Conservation (phyloP, 2,797 vertebrate genomes). For the Sebastes steindachneri region DNA sequence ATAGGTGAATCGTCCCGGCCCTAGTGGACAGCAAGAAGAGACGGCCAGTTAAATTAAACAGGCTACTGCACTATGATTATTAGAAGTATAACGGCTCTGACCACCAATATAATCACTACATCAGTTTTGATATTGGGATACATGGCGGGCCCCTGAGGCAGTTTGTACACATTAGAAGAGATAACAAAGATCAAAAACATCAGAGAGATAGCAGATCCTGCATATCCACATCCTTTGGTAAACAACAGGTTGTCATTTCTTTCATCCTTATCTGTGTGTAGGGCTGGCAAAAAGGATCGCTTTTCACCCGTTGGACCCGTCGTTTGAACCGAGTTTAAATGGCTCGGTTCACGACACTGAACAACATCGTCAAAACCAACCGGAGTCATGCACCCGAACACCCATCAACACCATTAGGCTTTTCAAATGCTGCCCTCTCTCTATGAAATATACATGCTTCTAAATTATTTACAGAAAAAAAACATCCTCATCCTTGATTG, state of each 20-base stretch:
- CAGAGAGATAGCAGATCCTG: slow-evolving; percentile 19
- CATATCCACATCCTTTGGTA: not conserved
- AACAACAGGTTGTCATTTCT: slow-evolving; percentile 47
- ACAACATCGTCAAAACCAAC: not conserved
- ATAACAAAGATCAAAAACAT: slow-evolving; percentile 29
- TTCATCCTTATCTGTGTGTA: slow-evolving; percentile 39
- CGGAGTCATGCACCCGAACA: not conserved
- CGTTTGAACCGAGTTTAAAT: slow-evolving; percentile 25
- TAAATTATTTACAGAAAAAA: slow-evolving; percentile 68
- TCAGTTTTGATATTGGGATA: slow-evolving; percentile 11
- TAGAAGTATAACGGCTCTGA: not conserved
- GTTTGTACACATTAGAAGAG: slow-evolving; percentile 39
- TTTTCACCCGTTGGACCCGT: slow-evolving; percentile 9
- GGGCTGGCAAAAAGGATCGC: not conserved
- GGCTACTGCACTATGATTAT: slow-evolving; percentile 16
- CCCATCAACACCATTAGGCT: slow-evolving; percentile 48
- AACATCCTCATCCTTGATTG: slow-evolving; percentile 14
- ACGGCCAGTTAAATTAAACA: slow-evolving; percentile 6
- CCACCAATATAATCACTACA: slow-evolving; percentile 4
- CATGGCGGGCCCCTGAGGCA: not conserved
- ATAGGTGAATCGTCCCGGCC: no score
- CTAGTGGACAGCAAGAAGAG: slow-evolving; percentile 21
- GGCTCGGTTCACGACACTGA: not conserved
- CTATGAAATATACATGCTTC: slow-evolving; percentile 71
- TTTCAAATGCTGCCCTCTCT: slow-evolving; percentile 34